Conservation (phyloP, 2,888 invertebrate species). For the Stegophylla sp. region DNA sequence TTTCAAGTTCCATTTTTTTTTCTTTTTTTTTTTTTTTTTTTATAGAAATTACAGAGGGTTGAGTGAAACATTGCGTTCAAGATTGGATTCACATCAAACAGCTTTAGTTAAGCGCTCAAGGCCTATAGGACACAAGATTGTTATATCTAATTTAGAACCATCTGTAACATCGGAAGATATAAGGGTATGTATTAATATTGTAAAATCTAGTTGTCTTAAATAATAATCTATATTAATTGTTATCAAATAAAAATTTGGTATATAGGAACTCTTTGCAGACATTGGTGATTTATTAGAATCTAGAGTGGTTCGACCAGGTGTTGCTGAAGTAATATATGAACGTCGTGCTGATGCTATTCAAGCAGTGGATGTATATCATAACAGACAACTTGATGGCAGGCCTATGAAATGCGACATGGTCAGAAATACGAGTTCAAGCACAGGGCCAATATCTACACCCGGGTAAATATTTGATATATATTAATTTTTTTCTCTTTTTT, state of each 20-base stretch:
- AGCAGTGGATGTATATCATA: slow-evolving; percentile 92
- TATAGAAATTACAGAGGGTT: slow-evolving; percentile 38
- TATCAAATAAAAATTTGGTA: slow-evolving; percentile 49
- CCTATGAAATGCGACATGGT: slow-evolving; percentile 91
- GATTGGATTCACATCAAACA: slow-evolving; percentile 50
- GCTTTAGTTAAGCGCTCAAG: slow-evolving; percentile 26
- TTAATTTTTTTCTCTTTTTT: too few relatives aligned
- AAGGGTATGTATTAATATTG: slow-evolving; percentile 68
- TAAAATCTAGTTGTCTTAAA: background rate
- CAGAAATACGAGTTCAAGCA: slow-evolving; percentile 64
- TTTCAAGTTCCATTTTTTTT: too few relatives aligned
- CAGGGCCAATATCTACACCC: slow-evolving; percentile 7
- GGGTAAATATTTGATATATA: slow-evolving; percentile 34
- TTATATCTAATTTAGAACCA: slow-evolving; percentile 87
- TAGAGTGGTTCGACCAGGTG: slow-evolving; percentile 82
- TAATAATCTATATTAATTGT: background rate
- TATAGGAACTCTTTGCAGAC: slow-evolving; percentile 89
- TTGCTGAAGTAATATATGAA: slow-evolving; percentile 90
- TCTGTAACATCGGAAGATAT: slow-evolving; percentile 91
- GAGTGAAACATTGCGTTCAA: slow-evolving; percentile 53
- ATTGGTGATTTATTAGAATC: slow-evolving; percentile 86
- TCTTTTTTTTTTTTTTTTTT: too few relatives aligned
- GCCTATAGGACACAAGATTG: slow-evolving; percentile 79
- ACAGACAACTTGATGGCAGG: slow-evolving; percentile 89
- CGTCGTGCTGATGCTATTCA: slow-evolving; percentile 84